Evolutionary conservation across 2,888 invertebrate genomes (phyloP).

Genomic region (Athrips mouffetella): DNA sequence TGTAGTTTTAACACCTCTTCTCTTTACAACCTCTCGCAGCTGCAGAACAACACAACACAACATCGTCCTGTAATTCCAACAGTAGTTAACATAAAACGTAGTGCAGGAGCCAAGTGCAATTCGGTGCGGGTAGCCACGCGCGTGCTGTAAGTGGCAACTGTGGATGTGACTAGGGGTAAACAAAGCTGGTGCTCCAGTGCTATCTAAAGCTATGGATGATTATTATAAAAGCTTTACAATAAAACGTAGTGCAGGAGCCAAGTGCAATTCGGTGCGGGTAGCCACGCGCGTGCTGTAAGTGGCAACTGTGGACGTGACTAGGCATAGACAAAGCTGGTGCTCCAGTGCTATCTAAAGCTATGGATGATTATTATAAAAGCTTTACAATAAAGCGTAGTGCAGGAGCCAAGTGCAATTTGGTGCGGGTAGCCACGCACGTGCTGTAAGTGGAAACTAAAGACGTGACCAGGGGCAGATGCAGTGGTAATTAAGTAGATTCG

Average conservation of each 20-base stretch:
- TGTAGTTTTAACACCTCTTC: too few relatives aligned
- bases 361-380: too few relatives aligned
- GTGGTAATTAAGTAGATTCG: too few relatives aligned
- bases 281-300: constrained; percentile 3
- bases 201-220: too few relatives aligned
- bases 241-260: background rate
- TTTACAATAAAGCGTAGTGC: too few relatives aligned
- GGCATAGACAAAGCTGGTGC: background rate
- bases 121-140: background rate
- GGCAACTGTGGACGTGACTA: background rate
- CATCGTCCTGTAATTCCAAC: background rate
- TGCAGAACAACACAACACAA: background rate
- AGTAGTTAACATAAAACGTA: background rate
- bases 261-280: background rate
- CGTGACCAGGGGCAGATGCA: background rate
- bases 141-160: constrained; percentile 1
- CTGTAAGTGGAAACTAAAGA: background rate
- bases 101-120: background rate
- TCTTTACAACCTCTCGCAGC: too few relatives aligned
- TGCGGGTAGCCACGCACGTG: background rate
- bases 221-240: too few relatives aligned
- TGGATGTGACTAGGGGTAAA: background rate
- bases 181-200: background rate
- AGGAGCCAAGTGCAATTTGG: background rate
- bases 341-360: background rate